Percentiles rank a stretch among this genome's conserved stretches.
These are phyloP conservation scores for Toxostoma redivivum DNA, from an alignment of 2,113 vertebrate genomes.

Conservation along the genomic window DNA sequence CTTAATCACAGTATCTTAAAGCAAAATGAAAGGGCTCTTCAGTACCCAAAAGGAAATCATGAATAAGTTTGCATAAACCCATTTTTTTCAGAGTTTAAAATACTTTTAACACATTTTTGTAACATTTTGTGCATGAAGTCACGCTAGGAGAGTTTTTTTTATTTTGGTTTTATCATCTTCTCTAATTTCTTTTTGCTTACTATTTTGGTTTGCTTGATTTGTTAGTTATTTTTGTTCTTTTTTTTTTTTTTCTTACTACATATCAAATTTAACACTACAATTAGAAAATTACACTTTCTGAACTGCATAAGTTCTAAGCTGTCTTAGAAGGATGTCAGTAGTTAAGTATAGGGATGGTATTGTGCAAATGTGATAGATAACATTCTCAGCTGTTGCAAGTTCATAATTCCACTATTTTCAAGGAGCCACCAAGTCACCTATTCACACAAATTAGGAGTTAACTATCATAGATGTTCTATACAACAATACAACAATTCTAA, in stretches of 20 bases:
- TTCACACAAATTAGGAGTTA: not conserved
- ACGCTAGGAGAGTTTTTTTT: fast-evolving
- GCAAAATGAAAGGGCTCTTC: not conserved
- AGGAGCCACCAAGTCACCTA: fast-evolving
- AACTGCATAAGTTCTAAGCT: not conserved
- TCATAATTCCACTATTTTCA: not conserved
- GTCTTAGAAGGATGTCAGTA: not conserved
- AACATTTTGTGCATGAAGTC: not conserved
- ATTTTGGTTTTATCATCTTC: not conserved
- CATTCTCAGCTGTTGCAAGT: not conserved
- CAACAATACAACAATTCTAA: not conserved
- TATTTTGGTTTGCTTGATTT: not conserved
- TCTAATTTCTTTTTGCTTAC: not conserved
- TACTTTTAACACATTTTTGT: not conserved
- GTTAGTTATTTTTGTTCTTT: not conserved
- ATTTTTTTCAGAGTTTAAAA: not conserved
- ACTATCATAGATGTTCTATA: not conserved
- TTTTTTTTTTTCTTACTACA: not conserved
- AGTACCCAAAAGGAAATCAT: not conserved
- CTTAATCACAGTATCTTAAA: not conserved
- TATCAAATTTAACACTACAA: not conserved
- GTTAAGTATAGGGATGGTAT: not conserved
- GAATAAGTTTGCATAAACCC: not conserved
- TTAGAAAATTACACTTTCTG: not conserved
- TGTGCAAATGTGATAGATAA: not conserved